Evolutionary conservation across 2,113 vertebrate species (phyloP).

Genomic region (Camelus bactrianus): DNA sequence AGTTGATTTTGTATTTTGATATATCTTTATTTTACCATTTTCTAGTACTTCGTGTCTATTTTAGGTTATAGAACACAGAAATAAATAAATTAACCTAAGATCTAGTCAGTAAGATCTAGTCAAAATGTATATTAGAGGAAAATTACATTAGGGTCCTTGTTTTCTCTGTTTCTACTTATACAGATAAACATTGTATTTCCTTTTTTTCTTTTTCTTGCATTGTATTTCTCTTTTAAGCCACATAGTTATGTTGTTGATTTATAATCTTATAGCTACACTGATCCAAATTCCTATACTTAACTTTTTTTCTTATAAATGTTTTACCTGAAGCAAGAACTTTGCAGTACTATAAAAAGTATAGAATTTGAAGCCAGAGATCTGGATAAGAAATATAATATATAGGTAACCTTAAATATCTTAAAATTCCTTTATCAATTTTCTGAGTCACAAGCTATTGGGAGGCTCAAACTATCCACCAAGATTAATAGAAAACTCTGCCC

Average conservation of each 20-base stretch:
- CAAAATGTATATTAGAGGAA: background rate
- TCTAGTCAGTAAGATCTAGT: background rate
- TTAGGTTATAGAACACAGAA: background rate
- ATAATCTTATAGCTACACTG: background rate
- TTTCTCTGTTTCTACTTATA: background rate
- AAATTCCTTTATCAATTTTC: background rate
- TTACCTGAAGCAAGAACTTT: background rate
- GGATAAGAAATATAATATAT: background rate
- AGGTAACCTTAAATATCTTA: background rate
- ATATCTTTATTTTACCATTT: background rate
- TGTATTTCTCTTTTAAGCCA: slow-evolving; percentile 25
- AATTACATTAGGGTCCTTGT: background rate
- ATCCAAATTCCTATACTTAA: slow-evolving; percentile 39
- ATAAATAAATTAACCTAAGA: background rate
- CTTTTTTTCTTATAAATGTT: slow-evolving; percentile 15
- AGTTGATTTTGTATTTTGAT: background rate
- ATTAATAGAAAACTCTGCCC: background rate
- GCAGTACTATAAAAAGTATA: background rate
- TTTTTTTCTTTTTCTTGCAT: background rate
- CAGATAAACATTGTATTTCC: background rate
- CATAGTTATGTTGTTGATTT: background rate
- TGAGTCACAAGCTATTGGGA: slow-evolving; percentile 31
- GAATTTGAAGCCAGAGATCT: slow-evolving; percentile 27
- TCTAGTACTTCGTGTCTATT: slow-evolving; percentile 33
- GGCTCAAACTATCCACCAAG: slow-evolving; percentile 22